A percentile compares a stretch with the other conserved stretches of the same genome.
phyloP scores from a whole-genome alignment of 2,797 vertebrate genomes.

The Sphaeramia orbicularis region DNA sequence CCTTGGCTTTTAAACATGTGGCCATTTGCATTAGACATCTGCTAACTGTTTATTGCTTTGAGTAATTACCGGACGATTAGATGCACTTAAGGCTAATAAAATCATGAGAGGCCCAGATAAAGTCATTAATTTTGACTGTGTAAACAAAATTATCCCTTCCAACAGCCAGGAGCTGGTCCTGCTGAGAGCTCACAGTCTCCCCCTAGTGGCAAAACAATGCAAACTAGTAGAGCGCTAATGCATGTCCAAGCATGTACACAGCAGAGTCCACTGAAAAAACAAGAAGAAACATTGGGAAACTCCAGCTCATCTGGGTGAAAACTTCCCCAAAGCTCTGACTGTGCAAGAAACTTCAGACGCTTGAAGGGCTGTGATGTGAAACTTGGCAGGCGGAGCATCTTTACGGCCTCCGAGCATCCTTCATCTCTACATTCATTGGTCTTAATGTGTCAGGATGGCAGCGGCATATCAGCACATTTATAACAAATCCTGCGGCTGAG shows the following conservation, averaged over 20 bases:
- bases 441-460: constrained; percentile 40
- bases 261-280: too few species aligned
- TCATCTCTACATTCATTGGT: constrained; percentile 29
- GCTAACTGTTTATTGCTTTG: constrained; percentile 37
- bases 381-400: constrained; percentile 32
- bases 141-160: constrained; percentile 41
- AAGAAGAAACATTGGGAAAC: background rate
- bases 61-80: constrained; percentile 53
- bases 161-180: constrained; percentile 19
- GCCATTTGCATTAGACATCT: constrained; percentile 24
- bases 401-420: constrained; percentile 35
- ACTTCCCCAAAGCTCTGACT: constrained; percentile 11
- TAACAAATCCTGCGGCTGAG: constrained; percentile 23
- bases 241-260: too few species aligned
- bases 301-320: constrained; percentile 11
- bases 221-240: too few species aligned
- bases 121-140: constrained; percentile 55
- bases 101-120: constrained; percentile 36
- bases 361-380: constrained; percentile 19
- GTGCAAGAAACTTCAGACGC: constrained; percentile 38
- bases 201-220: constrained; percentile 71
- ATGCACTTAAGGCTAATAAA: constrained; percentile 41
- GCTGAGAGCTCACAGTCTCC: constrained; percentile 56
- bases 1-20: constrained; percentile 15
- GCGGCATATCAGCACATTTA: constrained; percentile 26